A percentile compares a stretch with the other conserved stretches of the same genome.
These are phyloP conservation scores for Micrasema longulum DNA, from an alignment of 1,140 invertebrate species.

Conservation along the genomic window DNA sequence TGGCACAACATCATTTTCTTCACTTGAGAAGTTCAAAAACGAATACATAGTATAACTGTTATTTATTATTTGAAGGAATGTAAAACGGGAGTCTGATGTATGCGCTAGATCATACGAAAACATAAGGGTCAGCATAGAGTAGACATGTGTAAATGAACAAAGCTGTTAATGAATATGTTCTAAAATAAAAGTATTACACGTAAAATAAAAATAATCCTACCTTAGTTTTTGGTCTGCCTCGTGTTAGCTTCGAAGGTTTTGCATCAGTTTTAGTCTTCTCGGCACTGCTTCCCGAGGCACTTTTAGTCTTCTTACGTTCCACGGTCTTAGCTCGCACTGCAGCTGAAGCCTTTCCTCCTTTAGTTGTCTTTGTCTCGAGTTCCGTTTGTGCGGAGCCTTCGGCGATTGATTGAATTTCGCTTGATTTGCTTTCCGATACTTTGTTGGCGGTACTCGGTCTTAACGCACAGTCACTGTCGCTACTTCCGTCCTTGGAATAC, in stretches of 20 bases:
- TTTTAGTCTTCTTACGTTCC: constrained; percentile 48
- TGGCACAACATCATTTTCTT: too few species aligned
- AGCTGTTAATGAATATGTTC: too few species aligned
- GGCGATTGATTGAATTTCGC: background rate
- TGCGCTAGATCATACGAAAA: too few species aligned
- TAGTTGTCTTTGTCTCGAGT: background rate
- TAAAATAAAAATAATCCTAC: constrained; percentile 38
- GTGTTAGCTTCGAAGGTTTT: constrained; percentile 43
- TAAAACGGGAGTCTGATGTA: too few species aligned
- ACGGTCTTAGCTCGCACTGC: constrained; percentile 37
- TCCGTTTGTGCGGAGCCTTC: background rate
- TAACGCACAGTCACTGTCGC: constrained; percentile 53
- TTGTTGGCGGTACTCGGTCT: background rate
- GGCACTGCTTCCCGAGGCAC: constrained; percentile 12
- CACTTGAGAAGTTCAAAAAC: too few species aligned
- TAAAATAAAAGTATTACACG: too few species aligned
- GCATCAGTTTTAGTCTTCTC: constrained; percentile 39
- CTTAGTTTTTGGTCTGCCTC: constrained; percentile 52
- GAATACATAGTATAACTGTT: too few species aligned
- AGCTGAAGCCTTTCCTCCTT: constrained; percentile 35
- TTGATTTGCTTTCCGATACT: constrained; percentile 1
- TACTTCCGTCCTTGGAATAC: constrained; percentile 55
- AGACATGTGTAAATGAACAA: too few species aligned
- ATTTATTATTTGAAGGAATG: too few species aligned
- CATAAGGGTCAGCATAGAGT: too few species aligned